Conservation (phyloP, 2,797 vertebrate genomes). For the Pantherophis vulpinus region DNA sequence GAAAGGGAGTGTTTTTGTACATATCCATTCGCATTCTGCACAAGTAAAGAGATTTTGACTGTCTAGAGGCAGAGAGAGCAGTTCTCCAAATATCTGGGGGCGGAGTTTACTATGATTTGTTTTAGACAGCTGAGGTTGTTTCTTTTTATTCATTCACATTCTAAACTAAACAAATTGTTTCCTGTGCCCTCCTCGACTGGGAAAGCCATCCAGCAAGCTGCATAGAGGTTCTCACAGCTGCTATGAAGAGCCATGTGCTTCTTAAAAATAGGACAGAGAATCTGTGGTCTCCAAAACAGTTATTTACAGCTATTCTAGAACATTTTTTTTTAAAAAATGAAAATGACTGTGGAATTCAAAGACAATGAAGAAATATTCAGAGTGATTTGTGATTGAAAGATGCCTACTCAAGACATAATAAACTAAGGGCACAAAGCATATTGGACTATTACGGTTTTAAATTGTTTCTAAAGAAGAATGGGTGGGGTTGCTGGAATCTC, state of each 20-base stretch:
- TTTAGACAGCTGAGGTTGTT: background rate
- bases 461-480: background rate
- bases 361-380: constrained; percentile 5
- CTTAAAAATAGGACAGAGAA: background rate
- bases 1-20: background rate
- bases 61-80: background rate
- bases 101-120: background rate
- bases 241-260: background rate
- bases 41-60: background rate
- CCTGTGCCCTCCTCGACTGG: background rate
- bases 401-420: constrained; percentile 21
- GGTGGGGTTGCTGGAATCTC: background rate
- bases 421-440: background rate
- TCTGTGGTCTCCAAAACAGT: background rate
- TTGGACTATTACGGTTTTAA: background rate
- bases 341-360: background rate
- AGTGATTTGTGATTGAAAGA: constrained; percentile 36
- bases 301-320: background rate
- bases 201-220: background rate
- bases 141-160: background rate
- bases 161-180: background rate
- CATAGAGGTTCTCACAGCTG: background rate
- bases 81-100: background rate
- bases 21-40: background rate
- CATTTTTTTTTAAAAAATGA: background rate